Evolutionary conservation across 2,113 vertebrate genomes (phyloP), one percentile per base, ranked within the genome.

Genomic region (Oryzias woworae): DNA sequence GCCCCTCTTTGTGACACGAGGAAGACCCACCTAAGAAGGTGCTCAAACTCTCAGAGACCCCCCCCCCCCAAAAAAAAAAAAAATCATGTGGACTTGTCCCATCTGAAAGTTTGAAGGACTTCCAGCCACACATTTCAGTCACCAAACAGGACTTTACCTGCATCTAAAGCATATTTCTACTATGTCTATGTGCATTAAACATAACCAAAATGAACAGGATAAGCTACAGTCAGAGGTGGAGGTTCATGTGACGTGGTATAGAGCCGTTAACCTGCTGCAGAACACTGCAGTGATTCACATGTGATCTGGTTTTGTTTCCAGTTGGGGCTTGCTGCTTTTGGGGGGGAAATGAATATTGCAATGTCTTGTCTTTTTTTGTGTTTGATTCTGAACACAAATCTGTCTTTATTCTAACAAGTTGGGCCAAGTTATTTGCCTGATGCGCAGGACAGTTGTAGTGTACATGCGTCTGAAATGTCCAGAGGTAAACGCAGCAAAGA

Each of bases 301-400:
- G 78, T 87, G 80, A 81, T 82, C 81, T 84, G 87, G 68, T 87
- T 76, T 84, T 80, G 66, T 83, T 81, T 89, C 88, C 86, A 81
- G 81, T 75, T 57, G 82, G 89, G 86, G 86, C 83, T 89, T 89
- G 90, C 84, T 92, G 91, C 88, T 89, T 88, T 45, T 71, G 74
- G 75, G 84, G 84, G 77, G 71, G 18, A 43, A 16, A 65, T 45
- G 75, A 82, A 85, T 84, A 64, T 81, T 79, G 82, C 82, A 76
- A 73, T 81, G 53, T 82, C 47, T 66, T 36, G 6, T 36, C 2
- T 36, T 10, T 0, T 10, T 36, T 36, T 36, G 10, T 36, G 8
- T 62, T 52, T 81, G 62, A 86, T 88, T 87, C 58, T 59, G 75
- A 88, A 89, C 82, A 88, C 85, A 90, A 86, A 71, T 82, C 61